Evolutionary conservation across 1,140 invertebrate genomes (phyloP), one percentile per base, ranked within the genome.

Genomic region (Drosophila persimilis): DNA sequence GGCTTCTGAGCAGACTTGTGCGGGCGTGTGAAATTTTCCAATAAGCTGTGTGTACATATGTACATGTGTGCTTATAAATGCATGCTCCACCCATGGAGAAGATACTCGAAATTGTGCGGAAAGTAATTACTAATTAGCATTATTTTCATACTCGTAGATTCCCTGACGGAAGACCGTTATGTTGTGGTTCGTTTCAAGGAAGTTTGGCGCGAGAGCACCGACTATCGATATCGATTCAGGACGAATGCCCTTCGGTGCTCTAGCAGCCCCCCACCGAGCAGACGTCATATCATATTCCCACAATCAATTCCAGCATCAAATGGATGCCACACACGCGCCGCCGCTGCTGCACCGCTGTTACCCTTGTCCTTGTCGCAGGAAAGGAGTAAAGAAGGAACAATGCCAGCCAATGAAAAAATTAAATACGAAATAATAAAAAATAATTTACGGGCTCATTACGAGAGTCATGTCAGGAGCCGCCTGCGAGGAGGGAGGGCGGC

Each of bases 381-480:
- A 46, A 51, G 74, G 60, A 76, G 72, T 67, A 55, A 65, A 26
- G 43, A 58, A 66, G 47, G n/a, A 26, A 71, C 55, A 60, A 71
- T 35, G 29, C 26, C 53, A 29, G 73, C 52, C 77, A 88, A 86
- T 88, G 83, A 88, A 86, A 86, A 83, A 76, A 88, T 88, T 88
- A 83, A 88, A 86, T 86, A 88, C 83, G 65, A 88, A 86, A 86
- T 88, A 86, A 86, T 78, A 86, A 86, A 86, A 86, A 86, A 86
- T 88, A 88, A 86, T 86, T 88, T 86, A 86, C 78, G 83, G 77
- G 63, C 83, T 86, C 83, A 86, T 86, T 86, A 88, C 80, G 77
- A 71, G 55, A 75, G 72, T 66, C 55, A 74, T 61, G 73, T 58
- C 48, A 44, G 53, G 22, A 52, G 44, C n/a, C 15, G 54, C 17